These are phyloP conservation scores for Cydia amplana DNA, from an alignment of 1,140 invertebrate species.

Conservation along the genomic window DNA sequence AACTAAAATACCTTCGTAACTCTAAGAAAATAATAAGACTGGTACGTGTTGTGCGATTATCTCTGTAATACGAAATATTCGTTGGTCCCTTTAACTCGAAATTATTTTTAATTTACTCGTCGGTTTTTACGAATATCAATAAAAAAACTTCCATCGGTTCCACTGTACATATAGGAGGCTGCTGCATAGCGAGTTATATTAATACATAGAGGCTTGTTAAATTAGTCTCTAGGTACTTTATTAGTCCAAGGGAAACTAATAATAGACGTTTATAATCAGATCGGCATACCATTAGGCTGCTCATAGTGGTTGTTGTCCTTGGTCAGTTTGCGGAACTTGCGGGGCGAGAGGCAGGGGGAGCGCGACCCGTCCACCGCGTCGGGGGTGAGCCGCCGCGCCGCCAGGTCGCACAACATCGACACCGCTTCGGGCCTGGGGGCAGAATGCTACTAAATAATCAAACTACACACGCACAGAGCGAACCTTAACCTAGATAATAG, in stretches of 20 bases:
- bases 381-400: slow-evolving; percentile 85
- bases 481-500: background rate
- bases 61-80: no score
- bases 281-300: slow-evolving; percentile 70
- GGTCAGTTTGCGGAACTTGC: slow-evolving; percentile 79
- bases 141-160: no score
- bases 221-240: background rate
- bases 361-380: slow-evolving; percentile 80
- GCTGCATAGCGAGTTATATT: no score
- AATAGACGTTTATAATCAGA: slow-evolving; percentile 1
- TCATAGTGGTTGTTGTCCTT: slow-evolving; percentile 78
- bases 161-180: no score
- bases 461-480: background rate
- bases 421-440: slow-evolving; percentile 88
- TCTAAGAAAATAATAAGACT: no score
- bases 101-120: no score
- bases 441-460: background rate
- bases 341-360: slow-evolving; percentile 82
- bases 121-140: no score
- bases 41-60: no score
- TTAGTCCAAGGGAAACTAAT: background rate
- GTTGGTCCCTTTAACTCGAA: no score
- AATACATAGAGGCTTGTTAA: no score
- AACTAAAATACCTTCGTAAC: no score
- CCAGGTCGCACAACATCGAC: slow-evolving; percentile 90